phyloP scores from a whole-genome alignment of 2,888 invertebrate genomes.

The Archaeoteleia sp. region DNA sequence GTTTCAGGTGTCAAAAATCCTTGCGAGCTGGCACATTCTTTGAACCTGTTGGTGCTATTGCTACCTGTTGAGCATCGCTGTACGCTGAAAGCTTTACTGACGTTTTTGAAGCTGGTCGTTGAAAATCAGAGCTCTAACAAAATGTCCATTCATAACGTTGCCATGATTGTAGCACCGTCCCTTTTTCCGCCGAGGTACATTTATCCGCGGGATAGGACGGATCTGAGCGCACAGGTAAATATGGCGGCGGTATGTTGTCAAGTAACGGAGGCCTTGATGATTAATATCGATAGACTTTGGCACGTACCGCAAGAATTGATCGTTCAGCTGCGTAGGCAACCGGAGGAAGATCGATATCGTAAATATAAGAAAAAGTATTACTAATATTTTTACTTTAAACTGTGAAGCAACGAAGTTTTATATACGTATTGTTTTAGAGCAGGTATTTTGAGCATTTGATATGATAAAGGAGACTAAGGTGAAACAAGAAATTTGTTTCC shows the following conservation, averaged over 20 bases:
- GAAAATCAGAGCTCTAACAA: conserved; percentile 84
- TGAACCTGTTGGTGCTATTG: conserved; percentile 87
- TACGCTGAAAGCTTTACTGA: conserved; percentile 85
- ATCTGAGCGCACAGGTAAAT: conserved; percentile 85
- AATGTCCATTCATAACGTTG: conserved; percentile 94
- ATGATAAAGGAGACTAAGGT: too few relatives aligned
- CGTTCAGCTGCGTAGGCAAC: conserved; percentile 78
- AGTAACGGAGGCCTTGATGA: conserved; percentile 89
- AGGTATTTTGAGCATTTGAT: conserved; percentile 17
- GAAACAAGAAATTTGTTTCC: too few relatives aligned
- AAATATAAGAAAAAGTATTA: conserved; percentile 71
- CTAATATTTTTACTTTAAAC: conserved; percentile 23
- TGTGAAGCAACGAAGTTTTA: background rate
- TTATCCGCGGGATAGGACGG: conserved; percentile 79
- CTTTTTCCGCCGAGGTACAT: conserved; percentile 86
- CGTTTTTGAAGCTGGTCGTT: conserved; percentile 86
- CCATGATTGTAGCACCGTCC: conserved; percentile 97
- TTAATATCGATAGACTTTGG: conserved; percentile 86
- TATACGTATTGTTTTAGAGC: background rate
- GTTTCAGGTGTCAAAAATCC: conserved; percentile 79
- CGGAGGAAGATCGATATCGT: conserved; percentile 74
- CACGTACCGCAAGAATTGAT: conserved; percentile 84
- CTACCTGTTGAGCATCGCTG: conserved; percentile 90
- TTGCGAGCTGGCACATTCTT: conserved; percentile 68
- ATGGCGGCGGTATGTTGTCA: conserved; percentile 92